Percentiles rank a stretch among this genome's conserved stretches.
These are phyloP conservation scores for Watsonalla cultraria DNA, from an alignment of 2,888 invertebrate species.

Conservation along the genomic window DNA sequence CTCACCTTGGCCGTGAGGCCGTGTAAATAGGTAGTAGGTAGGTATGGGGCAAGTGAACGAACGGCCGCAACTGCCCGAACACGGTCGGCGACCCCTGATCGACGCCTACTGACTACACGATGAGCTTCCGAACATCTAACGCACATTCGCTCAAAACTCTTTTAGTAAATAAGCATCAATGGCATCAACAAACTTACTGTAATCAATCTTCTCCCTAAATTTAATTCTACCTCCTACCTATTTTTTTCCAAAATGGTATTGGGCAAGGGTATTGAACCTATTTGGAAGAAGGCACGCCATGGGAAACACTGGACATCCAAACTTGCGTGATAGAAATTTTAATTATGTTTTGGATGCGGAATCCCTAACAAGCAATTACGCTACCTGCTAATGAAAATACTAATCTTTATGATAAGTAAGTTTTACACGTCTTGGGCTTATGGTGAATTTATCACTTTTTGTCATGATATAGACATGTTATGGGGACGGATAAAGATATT, in stretches of 20 bases:
- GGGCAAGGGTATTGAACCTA: slow-evolving; percentile 35
- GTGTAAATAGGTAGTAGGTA: slow-evolving; percentile 41
- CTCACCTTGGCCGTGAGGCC: slow-evolving; percentile 62
- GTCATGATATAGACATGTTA: not conserved
- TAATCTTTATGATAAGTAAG: too few species aligned
- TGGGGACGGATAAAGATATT: too few species aligned
- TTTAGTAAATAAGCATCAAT: not conserved
- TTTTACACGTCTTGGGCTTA: too few species aligned
- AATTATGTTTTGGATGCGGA: slow-evolving; percentile 31
- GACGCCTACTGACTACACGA: slow-evolving; percentile 52
- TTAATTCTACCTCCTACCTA: not conserved
- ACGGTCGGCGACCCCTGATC: slow-evolving; percentile 60
- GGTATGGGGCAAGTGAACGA: slow-evolving; percentile 49
- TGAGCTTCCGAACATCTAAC: slow-evolving; percentile 42
- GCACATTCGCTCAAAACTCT: not conserved
- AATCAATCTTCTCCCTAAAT: too few species aligned
- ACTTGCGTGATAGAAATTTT: slow-evolving; percentile 42
- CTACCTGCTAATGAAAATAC: too few species aligned
- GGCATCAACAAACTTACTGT: not conserved
- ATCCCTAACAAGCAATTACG: slow-evolving; percentile 3
- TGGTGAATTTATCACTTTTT: not conserved
- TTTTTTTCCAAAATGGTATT: slow-evolving; percentile 2
- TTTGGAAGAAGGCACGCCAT: slow-evolving; percentile 13
- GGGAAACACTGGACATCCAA: slow-evolving; percentile 39
- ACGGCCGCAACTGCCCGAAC: slow-evolving; percentile 57